Evolutionary conservation across 2,888 invertebrate genomes (phyloP).

Genomic region (Hypsopygia costalis): DNA sequence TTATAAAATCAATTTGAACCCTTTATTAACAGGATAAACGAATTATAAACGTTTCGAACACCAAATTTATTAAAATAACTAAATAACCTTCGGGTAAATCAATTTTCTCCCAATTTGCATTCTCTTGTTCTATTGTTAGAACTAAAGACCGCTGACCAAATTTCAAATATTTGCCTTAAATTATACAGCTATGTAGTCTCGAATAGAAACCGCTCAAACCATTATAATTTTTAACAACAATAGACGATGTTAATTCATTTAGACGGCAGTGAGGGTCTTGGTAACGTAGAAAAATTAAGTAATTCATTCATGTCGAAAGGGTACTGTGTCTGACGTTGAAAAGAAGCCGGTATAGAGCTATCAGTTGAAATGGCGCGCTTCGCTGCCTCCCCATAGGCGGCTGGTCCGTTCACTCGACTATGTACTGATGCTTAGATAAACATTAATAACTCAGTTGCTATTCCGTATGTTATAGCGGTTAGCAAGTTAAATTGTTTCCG

Average conservation of each 20-base stretch:
- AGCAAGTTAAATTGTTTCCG: conserved; percentile 71
- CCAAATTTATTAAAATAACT: conserved; percentile 1
- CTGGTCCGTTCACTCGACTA: conserved; percentile 47
- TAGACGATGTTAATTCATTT: conserved; percentile 68
- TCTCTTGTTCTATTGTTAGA: conserved; percentile 16
- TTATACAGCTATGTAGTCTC: conserved; percentile 36
- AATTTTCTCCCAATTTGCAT: conserved; percentile 14
- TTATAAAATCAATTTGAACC: background rate
- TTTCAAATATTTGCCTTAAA: conserved; percentile 42
- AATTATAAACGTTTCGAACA: conserved; percentile 1
- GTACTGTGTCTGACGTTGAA: conserved; percentile 67
- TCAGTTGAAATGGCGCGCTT: conserved; percentile 63
- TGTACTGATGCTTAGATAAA: conserved; percentile 76
- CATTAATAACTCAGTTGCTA: conserved; percentile 62
- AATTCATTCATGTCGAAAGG: conserved; percentile 75
- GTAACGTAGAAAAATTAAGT: conserved; percentile 72
- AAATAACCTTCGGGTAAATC: conserved; percentile 11
- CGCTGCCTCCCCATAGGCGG: conserved; percentile 55
- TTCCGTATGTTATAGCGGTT: conserved; percentile 48
- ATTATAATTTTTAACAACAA: conserved; percentile 54
- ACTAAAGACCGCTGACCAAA: conserved; percentile 19
- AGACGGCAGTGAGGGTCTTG: conserved; percentile 48
- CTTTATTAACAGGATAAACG: background rate
- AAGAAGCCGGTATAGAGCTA: conserved; percentile 63
- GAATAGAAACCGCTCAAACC: conserved; percentile 48